These are phyloP conservation scores for Charaxes varanes DNA, from an alignment of 1,140 invertebrate genomes.

Conservation along the genomic window DNA sequence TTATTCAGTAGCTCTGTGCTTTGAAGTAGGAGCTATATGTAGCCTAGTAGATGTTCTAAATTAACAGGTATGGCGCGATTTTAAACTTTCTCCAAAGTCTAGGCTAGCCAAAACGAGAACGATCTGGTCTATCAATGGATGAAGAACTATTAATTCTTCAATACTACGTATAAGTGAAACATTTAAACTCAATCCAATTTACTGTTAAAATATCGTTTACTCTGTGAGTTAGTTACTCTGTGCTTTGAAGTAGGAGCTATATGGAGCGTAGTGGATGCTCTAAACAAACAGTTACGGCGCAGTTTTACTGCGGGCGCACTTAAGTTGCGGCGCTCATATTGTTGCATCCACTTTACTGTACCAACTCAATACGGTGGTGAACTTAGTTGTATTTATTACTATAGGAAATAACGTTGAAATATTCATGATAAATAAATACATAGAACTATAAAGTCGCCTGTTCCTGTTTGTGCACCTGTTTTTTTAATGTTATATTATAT, in stretches of 20 bases:
- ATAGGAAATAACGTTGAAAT: constrained; percentile 1
- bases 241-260: constrained; percentile 16
- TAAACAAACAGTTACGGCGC: constrained; percentile 35
- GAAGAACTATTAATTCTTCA: too few relatives aligned
- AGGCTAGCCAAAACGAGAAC: too few relatives aligned
- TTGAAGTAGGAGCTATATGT: constrained; percentile 23
- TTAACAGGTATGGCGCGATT: constrained; percentile 34
- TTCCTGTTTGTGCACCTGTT: too few relatives aligned
- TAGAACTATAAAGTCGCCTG: too few relatives aligned
- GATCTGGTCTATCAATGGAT: too few relatives aligned
- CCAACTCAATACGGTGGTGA: constrained; percentile 8
- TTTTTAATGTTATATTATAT: too few relatives aligned
- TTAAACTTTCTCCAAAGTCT: too few relatives aligned
- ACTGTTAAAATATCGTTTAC: background rate
- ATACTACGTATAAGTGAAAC: too few relatives aligned
- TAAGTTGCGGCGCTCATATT: constrained; percentile 29
- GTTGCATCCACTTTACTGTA: constrained; percentile 28
- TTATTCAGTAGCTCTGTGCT: background rate
- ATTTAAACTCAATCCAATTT: background rate
- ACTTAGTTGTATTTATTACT: constrained; percentile 5
- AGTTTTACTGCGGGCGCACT: constrained; percentile 33
- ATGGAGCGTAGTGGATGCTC: constrained; percentile 31
- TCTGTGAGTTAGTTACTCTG: background rate
- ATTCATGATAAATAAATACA: too few relatives aligned
- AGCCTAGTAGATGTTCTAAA: constrained; percentile 31